Evolutionary conservation across 2,888 invertebrate genomes (phyloP), one percentile per base, ranked within the genome.

Genomic region (Drosophila ezoana): DNA sequence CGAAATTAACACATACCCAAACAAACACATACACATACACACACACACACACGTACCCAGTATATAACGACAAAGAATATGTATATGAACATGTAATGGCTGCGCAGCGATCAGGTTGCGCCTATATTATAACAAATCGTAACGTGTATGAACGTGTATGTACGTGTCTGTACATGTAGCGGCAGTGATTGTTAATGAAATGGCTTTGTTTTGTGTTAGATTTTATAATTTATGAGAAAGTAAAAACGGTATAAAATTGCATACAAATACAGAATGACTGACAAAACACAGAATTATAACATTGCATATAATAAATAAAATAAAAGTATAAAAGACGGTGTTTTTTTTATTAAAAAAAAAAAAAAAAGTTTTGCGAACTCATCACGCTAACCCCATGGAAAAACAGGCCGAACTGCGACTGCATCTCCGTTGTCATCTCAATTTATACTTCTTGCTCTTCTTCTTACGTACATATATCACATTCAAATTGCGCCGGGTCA

Each of bases 221-320:
- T 86, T 90, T 90, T 89, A 81, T 87, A 86, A 90, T 87, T 89
- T 89, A 79, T 67, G 73, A 85, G 71, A 69, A 76, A 45, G 58
- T 60, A 38, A 69, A 81, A 81, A 85, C 63, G 81, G 84, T 83
- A 74, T 65, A 79, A 68, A 82, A 86, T 69, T 80, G 87, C 79
- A 84, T 81, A 82, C 79, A 89, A 87, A 87, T 87, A 90, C 89
- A 89, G 90, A 90, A 90, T 90, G 90, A 90, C 90, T 90, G 90
- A 90, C 82, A 89, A 90, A 90, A 88, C 81, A 88, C 85, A 89
- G 85, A 90, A 89, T 84, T 87, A 85, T 85, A 85, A 84, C 85
- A 89, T 80, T 79, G 81, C 87, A 89, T 89, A 88, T 86, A 80
- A 90, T 87, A 89, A 89, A 88, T 78, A 82, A 73, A 84, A 79